Percentiles rank a stretch among this genome's conserved stretches.
Evolutionary conservation across 2,113 vertebrate species (phyloP).

Genomic region (Bujurquina vittata): DNA sequence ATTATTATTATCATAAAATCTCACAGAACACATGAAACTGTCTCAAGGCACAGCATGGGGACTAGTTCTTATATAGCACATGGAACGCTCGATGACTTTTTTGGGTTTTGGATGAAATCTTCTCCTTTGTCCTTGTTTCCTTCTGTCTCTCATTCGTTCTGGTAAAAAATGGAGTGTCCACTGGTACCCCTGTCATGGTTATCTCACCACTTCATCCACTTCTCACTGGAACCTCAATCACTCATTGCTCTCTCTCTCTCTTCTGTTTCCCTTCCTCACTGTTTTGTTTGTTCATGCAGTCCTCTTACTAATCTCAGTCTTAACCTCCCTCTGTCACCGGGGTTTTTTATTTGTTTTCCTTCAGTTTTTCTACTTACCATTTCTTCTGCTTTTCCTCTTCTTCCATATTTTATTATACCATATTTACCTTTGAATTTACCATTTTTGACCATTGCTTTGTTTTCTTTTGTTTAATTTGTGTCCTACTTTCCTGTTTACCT

Average conservation of each 20-base stretch:
- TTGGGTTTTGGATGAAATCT: not conserved
- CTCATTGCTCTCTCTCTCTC: not conserved
- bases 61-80: too few relatives aligned
- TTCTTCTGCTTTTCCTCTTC: not conserved
- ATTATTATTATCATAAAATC: not conserved
- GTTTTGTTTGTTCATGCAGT: slow-evolving; percentile 3
- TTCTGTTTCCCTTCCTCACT: not conserved
- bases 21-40: not conserved
- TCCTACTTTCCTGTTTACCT: not conserved
- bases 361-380: not conserved
- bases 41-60: not conserved
- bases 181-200: slow-evolving; percentile 15
- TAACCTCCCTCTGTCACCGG: not conserved
- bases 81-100: not conserved
- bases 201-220: slow-evolving; percentile 37
- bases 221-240: slow-evolving; percentile 4
- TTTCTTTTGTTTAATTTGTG: not conserved
- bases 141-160: not conserved
- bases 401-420: not conserved
- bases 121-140: not conserved
- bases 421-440: not conserved
- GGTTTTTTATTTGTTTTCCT: not conserved
- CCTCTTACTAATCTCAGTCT: slow-evolving; percentile 4
- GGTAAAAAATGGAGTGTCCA: slow-evolving; percentile 17
- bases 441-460: not conserved